Conservation (phyloP, 2,113 vertebrate genomes). For the Albula goreensis region DNA sequence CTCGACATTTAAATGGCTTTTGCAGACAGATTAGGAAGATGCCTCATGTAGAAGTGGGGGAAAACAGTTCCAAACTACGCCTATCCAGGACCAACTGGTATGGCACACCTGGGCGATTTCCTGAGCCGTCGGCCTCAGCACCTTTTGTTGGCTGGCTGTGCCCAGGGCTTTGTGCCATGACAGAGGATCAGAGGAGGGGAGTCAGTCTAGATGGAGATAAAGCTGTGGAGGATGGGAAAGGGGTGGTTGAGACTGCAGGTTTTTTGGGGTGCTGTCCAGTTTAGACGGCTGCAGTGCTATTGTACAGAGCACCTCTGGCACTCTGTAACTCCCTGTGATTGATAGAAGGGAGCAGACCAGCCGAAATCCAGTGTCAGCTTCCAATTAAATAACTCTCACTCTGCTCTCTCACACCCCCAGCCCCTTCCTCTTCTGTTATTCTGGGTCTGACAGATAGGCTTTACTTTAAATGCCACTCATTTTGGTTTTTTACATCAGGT, state of each 20-base stretch:
- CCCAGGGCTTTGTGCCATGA: not conserved
- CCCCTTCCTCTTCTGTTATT: constrained; percentile 52
- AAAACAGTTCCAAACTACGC: not conserved
- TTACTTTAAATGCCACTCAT: constrained; percentile 69
- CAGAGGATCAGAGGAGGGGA: not conserved
- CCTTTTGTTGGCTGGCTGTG: not conserved
- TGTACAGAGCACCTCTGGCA: constrained; percentile 54
- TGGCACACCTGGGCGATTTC: not conserved
- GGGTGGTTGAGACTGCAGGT: not conserved
- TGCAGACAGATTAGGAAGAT: not conserved
- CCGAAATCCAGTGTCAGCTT: constrained; percentile 67
- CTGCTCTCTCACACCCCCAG: constrained; percentile 36
- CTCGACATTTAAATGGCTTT: no score
- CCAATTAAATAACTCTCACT: constrained; percentile 71
- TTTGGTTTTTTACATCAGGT: constrained; percentile 40
- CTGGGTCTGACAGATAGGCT: constrained; percentile 67
- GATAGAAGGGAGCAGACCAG: constrained; percentile 51
- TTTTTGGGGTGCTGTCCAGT: not conserved
- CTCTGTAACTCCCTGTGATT: constrained; percentile 52
- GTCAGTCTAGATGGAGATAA: not conserved
- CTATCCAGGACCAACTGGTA: not conserved
- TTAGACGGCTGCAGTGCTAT: constrained; percentile 13
- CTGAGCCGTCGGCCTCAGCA: not conserved
- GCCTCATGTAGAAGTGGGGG: not conserved
- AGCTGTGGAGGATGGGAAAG: not conserved